phyloP scores from a whole-genome alignment of 2,888 invertebrate genomes.

The Volucella zonaria region DNA sequence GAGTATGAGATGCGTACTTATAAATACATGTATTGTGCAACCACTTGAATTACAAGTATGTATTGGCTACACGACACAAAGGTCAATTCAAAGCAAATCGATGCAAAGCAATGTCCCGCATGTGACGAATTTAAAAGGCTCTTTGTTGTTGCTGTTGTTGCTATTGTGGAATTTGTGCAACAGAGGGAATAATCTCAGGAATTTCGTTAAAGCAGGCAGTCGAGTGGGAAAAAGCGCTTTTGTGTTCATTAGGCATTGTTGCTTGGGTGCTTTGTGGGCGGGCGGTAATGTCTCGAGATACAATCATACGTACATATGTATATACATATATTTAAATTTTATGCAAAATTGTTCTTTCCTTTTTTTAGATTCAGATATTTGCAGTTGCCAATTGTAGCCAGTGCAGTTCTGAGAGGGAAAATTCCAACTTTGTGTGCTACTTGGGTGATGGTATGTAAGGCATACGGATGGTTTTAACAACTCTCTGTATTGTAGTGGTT shows the following conservation, averaged over 20 bases:
- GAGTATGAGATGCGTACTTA: too few relatives aligned
- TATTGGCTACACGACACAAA: constrained; percentile 20
- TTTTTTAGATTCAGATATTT: background rate
- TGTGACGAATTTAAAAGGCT: constrained; percentile 35
- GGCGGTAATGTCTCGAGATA: background rate
- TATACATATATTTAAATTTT: constrained; percentile 11
- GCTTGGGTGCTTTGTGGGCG: constrained; percentile 15
- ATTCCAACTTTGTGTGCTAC: constrained; percentile 46
- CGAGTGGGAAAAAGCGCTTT: constrained; percentile 40
- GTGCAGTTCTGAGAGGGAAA: constrained; percentile 46
- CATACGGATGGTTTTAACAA: constrained; percentile 36
- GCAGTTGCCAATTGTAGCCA: constrained; percentile 35
- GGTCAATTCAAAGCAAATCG: constrained; percentile 32
- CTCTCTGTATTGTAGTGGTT: background rate
- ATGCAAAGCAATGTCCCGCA: constrained; percentile 13
- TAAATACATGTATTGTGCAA: constrained; percentile 3
- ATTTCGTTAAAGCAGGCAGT: constrained; percentile 31
- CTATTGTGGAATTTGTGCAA: constrained; percentile 35
- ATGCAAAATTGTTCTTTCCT: background rate
- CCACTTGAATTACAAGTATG: background rate
- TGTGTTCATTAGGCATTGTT: constrained; percentile 39
- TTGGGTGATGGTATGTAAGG: constrained; percentile 28
- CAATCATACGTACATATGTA: background rate
- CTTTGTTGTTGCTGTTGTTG: background rate
- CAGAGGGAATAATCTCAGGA: constrained; percentile 30